Percentiles rank a stretch among this genome's conserved stretches.
Conservation (phyloP, 92 coral and sea anemone species). For the Plumapathes pennacea region DNA sequence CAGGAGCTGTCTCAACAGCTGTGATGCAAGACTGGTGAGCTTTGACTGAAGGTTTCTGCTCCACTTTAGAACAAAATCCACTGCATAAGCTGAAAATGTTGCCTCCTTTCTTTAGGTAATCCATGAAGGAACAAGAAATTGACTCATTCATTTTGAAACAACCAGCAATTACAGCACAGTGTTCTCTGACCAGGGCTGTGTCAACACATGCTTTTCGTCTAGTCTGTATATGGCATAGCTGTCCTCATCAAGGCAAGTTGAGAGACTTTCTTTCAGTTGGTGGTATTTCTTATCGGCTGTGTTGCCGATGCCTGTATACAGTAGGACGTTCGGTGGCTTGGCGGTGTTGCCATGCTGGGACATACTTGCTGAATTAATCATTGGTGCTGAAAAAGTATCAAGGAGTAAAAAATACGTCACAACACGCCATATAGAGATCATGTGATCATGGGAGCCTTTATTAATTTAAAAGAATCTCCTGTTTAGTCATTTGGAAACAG, state of each 20-base stretch:
- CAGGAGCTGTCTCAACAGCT: not conserved
- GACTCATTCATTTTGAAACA: slow-evolving; percentile 32
- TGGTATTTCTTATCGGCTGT: slow-evolving; percentile 34
- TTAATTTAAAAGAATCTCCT: too few relatives aligned
- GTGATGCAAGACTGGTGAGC: not conserved
- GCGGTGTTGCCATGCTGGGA: not conserved
- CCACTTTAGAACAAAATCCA: slow-evolving; percentile 8
- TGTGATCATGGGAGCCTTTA: too few relatives aligned
- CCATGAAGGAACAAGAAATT: slow-evolving; percentile 26
- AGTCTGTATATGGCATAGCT: slow-evolving; percentile 78
- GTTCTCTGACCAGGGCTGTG: slow-evolving; percentile 91
- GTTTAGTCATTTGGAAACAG: too few relatives aligned
- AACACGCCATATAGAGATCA: too few relatives aligned
- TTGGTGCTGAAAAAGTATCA: too few relatives aligned
- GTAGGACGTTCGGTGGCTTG: slow-evolving; percentile 86
- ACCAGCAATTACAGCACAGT: slow-evolving; percentile 64
- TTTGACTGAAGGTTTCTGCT: slow-evolving; percentile 10
- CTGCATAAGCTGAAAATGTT: slow-evolving; percentile 62
- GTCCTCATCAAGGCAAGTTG: slow-evolving; percentile 53
- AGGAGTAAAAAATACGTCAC: too few relatives aligned
- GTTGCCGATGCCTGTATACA: slow-evolving; percentile 65
- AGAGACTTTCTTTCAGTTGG: slow-evolving; percentile 24
- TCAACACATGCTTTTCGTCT: slow-evolving; percentile 41
- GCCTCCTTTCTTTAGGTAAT: slow-evolving; percentile 67
- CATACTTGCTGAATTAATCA: too few relatives aligned